Base-by-base conservation (phyloP, 2,888 invertebrate species). In the Plemyria rubiginata region DNA sequence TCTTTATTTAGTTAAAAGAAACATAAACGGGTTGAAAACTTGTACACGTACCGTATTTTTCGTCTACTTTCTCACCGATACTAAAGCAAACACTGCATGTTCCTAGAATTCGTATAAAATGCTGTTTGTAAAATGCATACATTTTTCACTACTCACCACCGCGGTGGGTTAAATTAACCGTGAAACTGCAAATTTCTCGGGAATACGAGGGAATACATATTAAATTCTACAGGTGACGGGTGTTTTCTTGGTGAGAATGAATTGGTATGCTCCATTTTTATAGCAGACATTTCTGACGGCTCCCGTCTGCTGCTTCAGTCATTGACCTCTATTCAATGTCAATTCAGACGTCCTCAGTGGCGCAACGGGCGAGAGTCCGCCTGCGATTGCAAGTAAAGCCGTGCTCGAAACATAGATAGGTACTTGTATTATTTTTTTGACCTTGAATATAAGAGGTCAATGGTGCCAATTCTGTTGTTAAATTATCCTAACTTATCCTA, bases 121-220 rank as follows among this genome's bases (percentile, higher is more conserved):
- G 16, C 40, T 49, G n/a, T 43, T 66, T 67, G 65, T 63, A 56
- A 66, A 65, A 69, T 69, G 66, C 66, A 69, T 65, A 67, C 61
- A 67, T 69, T 67, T 67, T 67, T 67, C 69, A 65, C 46, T 51
- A 60, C 66, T 68, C 68, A 54, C 58, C 67, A 52, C 68, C 56
- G 45, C n/a, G 43, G 66, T 59, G 68, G 59, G 71, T 75, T 72
- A 76, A 77, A 77, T 76, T 77, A 76, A 71, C 67, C 72, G 74
- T 70, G 68, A 73, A 74, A 73, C 70, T 69, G 72, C 70, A 71
- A 70, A 72, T 76, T 73, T 62, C 69, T 62, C 54, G 51, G 61
- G 41, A 51, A 60, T 53, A n/a, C 46, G 29, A 13, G 8, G 53
- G 40, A 29, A 53, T 57, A 50, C 45, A 40, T 58, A 54, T 57